Percentiles rank a stretch among this genome's conserved stretches.
phyloP scores from a whole-genome alignment of 2,888 invertebrate genomes.

The Spisula solida region DNA sequence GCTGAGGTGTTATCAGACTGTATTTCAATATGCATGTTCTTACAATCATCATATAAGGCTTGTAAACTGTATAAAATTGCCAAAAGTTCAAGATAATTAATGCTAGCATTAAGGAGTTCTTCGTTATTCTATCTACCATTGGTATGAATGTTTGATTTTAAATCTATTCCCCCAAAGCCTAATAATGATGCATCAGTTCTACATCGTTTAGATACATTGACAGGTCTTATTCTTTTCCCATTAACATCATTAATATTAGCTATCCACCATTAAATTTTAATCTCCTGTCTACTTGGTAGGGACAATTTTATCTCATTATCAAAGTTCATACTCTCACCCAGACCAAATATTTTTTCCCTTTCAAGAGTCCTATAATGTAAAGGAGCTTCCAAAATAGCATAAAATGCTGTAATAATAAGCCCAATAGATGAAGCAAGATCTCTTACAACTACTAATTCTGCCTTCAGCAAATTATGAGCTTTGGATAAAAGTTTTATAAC shows the following conservation, averaged over 20 bases:
- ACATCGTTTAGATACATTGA: conserved; percentile 7
- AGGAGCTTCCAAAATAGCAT: conserved; percentile 61
- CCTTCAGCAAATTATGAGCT: conserved; percentile 34
- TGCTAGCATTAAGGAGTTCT: conserved; percentile 33
- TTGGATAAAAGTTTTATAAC: too few relatives aligned
- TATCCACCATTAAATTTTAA: conserved; percentile 51
- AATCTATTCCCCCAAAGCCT: conserved; percentile 46
- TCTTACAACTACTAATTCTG: conserved; percentile 36
- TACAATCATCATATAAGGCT: conserved; percentile 17
- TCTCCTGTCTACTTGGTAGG: neutral
- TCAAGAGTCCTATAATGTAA: conserved; percentile 57
- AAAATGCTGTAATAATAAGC: conserved; percentile 47
- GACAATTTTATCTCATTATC: conserved; percentile 49
- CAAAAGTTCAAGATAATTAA: conserved; percentile 50
- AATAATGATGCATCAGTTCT: conserved; percentile 50
- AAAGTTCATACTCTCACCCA: conserved; percentile 43
- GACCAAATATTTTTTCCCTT: conserved; percentile 49
- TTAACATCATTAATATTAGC: conserved; percentile 39
- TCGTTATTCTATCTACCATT: conserved; percentile 51
- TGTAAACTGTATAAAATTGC: conserved; percentile 43
- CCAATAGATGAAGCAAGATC: conserved; percentile 62
- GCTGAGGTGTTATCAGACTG: conserved; percentile 47
- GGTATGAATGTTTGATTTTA: neutral
- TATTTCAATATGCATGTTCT: conserved; percentile 38
- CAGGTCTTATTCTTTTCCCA: conserved; percentile 48